Conservation (phyloP, 1,140 invertebrate species). For the Ceratitis capitata region DNA sequence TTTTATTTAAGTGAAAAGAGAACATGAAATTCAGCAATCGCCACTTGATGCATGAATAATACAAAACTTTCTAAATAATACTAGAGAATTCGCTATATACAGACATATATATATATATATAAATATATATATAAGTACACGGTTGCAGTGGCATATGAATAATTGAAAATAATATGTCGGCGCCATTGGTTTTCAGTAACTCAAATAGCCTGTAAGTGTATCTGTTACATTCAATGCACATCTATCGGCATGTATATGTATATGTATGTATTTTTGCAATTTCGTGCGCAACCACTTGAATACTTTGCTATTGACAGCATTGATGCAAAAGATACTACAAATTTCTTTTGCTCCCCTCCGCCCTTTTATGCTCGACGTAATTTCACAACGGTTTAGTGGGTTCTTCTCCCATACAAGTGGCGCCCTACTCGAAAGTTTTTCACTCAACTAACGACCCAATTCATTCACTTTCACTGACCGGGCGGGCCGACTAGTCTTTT, state of each 20-base stretch:
- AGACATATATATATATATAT: no score
- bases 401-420: background rate
- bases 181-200: background rate
- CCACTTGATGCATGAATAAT: background rate
- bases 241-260: background rate
- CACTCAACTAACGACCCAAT: constrained; percentile 19
- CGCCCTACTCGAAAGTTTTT: background rate
- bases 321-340: background rate
- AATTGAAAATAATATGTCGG: constrained; percentile 3
- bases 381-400: background rate
- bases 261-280: background rate
- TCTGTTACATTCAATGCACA: background rate
- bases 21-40: background rate
- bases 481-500: background rate
- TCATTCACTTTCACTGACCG: constrained; percentile 6
- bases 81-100: no score
- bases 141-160: background rate
- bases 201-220: background rate
- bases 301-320: background rate
- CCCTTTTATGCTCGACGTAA: background rate
- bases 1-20: no score
- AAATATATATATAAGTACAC: no score
- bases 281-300: background rate
- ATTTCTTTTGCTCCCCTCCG: background rate
- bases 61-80: constrained; percentile 14